Evolutionary conservation across 2,113 vertebrate genomes (phyloP).

Genomic region (Lethenteron reissneri): DNA sequence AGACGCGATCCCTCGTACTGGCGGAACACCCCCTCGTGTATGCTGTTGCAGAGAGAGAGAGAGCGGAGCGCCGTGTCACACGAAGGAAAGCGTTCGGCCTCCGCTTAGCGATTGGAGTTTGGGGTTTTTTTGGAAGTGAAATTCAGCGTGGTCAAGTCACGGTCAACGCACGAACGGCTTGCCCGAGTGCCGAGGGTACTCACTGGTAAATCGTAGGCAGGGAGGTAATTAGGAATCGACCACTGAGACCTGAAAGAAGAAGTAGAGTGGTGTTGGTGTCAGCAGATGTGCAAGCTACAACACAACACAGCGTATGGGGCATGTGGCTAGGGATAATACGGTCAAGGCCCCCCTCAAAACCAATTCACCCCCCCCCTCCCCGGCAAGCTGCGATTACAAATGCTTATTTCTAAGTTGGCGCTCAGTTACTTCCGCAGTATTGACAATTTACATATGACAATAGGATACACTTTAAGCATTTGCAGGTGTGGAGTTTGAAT

Average conservation of each 20-base stretch:
- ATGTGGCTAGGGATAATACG: no score
- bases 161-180: background rate
- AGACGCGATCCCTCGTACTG: slow-evolving; percentile 67
- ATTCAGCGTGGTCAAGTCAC: background rate
- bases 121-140: background rate
- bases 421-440: no score
- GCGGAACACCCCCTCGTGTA: slow-evolving; percentile 77
- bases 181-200: slow-evolving; percentile 20
- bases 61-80: background rate
- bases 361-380: no score
- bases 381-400: no score
- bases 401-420: no score
- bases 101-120: background rate
- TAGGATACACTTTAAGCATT: no score
- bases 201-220: slow-evolving; percentile 93
- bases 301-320: no score
- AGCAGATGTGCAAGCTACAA: no score
- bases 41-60: slow-evolving; percentile 24
- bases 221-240: slow-evolving; percentile 80
- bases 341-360: no score
- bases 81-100: background rate
- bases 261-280: no score
- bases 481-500: no score
- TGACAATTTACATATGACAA: no score
- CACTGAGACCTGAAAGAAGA: slow-evolving; percentile 44